Base-by-base conservation (phyloP, 2,797 vertebrate genomes). In the Enteromius mattozi region DNA sequence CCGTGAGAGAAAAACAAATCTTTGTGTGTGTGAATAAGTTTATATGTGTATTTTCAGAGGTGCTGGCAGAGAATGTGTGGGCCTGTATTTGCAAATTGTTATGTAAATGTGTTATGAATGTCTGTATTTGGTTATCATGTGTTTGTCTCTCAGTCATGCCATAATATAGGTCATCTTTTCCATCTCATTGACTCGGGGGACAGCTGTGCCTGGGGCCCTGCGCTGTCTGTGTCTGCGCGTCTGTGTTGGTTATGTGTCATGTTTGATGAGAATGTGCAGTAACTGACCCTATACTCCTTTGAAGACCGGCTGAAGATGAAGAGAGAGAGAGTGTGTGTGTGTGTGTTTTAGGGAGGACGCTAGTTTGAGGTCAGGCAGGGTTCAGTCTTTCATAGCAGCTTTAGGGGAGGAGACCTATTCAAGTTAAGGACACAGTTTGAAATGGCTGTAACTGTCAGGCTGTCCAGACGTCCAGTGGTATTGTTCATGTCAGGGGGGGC, bases 91-190 rank as follows among this genome's bases (percentile, higher is more conserved):
- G 71, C 30, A 51, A 35, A 8, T 24, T 74, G 2, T 35, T 35
- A 61, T 68, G 35, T 83, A 35, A 65, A 35, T 68, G 42, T 70
- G 47, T 85, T 66, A 37, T 63, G 6, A 56, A 78, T 80, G 42
- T 14, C 14, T 83, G 54, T 61, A 63, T 79, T 63, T 66, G 19
- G 40, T 70, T 75, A n/a, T 85, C 69, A 21, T 69, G 37, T 59
- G 30, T 65, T 21, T 82, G 51, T 86, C 19, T 71, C n/a, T 49
- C 19, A 19, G 35, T 17, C 9, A 10, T 61, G 27, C 30, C 69
- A 80, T 82, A 82, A 89, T 88, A 74, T 86, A 87, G 88, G 88
- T 88, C 86, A 76, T 85, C 65, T 71, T 88, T 88, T 89, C 81
- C 81, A 79, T 85, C 83, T 85, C 74, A 86, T 81, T 87, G 80